A percentile compares a stretch with the other conserved stretches of the same genome.
Conservation (phyloP, 2,113 vertebrate genomes). For the Ciconia boyciana region DNA sequence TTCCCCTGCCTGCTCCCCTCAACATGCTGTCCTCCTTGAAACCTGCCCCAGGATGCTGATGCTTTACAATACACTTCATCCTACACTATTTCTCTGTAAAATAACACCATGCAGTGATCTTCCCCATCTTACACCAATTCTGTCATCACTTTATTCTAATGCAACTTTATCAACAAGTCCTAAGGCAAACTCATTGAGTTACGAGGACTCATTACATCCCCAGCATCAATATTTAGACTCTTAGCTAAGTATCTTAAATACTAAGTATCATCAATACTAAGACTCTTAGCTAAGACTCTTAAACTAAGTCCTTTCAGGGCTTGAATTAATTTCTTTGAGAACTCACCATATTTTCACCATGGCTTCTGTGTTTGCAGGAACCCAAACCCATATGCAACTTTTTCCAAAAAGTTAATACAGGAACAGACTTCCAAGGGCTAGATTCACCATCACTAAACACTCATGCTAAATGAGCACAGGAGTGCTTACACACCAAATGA, state of each 20-base stretch:
- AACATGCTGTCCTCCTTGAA: background rate
- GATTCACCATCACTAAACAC: background rate
- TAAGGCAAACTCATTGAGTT: background rate
- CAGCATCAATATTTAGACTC: background rate
- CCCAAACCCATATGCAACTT: background rate
- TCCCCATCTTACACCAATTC: background rate
- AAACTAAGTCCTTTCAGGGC: background rate
- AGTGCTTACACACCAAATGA: background rate
- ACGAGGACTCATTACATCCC: fast-evolving
- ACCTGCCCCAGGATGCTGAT: background rate
- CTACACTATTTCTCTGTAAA: background rate
- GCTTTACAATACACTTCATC: background rate
- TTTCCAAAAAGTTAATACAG: background rate
- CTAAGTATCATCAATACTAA: no score
- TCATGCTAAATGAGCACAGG: background rate
- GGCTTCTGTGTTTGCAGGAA: background rate
- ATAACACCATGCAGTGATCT: background rate
- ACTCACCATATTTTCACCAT: background rate
- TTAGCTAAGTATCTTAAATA: background rate
- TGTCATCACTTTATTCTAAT: background rate
- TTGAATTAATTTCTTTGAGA: background rate
- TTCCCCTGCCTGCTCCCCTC: background rate
- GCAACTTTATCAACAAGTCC: background rate
- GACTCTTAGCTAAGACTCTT: no score
- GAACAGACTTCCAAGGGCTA: background rate